Evolutionary conservation across 2,113 vertebrate genomes (phyloP), one percentile per base, ranked within the genome.

Genomic region (Camelus bactrianus): DNA sequence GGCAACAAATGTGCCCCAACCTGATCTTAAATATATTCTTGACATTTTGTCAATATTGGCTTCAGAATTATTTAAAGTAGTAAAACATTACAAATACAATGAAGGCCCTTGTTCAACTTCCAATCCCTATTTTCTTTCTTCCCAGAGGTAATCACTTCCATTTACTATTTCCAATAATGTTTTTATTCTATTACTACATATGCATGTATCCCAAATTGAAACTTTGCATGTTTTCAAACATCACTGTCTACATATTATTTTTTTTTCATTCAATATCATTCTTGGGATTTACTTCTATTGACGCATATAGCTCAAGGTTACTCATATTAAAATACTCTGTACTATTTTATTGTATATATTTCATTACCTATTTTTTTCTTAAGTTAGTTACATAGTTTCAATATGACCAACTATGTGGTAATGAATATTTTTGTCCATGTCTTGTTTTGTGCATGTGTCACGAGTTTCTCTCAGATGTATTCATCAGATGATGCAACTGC

Each of bases 41-140:
- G 62, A 75, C 12, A 35, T 91, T 75, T 97, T 60, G 54, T 50
- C 93, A 75, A 46, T 72, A 48, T 87, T 82, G 60, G 6, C 13
- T 62, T 88, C 46, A 56, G 54, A 77, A 76, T 94, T 80, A 70
- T 91, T 93, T 89, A 62, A 72, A 62, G 46, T 83, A 82, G 35
- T 28, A 73, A 96, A 96, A 84, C 35, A 62, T 88, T 73, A 50
- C 11, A 80, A 17, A 69, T 79, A 46, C 20, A 89, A 13, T 83
- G 5, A 77, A 86, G 22, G 15, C 87, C 30, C 58, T 81, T 79
- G 16, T 28, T 58, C 22, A 52, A 62, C 52, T 14, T 69, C 32
- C 24, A 86, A 65, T 56, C 11, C n/a, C 14, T n/a, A 13, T 81
- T 50, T 1, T 35, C 12, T 52, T 80, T 77, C 46, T 62, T 67